Percentiles rank a stretch among this genome's conserved stretches.
Evolutionary conservation across 2,888 invertebrate species (phyloP).

Genomic region (Tetranychus truncatus): DNA sequence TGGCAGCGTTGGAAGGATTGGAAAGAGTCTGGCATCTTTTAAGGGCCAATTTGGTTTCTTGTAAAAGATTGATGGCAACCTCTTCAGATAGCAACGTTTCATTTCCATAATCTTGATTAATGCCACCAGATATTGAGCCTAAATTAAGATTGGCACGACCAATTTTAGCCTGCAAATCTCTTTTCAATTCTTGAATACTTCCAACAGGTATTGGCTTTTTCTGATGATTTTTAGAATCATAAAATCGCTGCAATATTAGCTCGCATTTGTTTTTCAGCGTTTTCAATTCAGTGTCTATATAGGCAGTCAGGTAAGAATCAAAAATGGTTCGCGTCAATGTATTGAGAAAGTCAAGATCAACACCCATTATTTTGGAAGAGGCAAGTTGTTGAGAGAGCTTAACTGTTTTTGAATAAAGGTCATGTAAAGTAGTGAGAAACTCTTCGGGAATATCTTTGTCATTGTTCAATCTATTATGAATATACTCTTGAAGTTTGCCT

Average conservation of each 20-base stretch:
- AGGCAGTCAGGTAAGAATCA: slow-evolving; percentile 49
- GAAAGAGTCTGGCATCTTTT: slow-evolving; percentile 60
- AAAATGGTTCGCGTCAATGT: slow-evolving; percentile 64
- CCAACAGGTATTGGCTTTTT: slow-evolving; percentile 78
- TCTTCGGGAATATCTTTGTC: slow-evolving; percentile 65
- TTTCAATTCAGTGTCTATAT: slow-evolving; percentile 52
- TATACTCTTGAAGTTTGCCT: slow-evolving; percentile 56
- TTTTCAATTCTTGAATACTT: slow-evolving; percentile 71
- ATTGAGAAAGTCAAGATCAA: slow-evolving; percentile 54
- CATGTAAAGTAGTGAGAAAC: slow-evolving; percentile 69
- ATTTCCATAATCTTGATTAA: slow-evolving; percentile 86
- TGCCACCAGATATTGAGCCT: slow-evolving; percentile 44
- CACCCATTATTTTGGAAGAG: slow-evolving; percentile 50
- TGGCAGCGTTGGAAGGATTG: slow-evolving; percentile 47
- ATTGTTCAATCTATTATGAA: slow-evolving; percentile 57
- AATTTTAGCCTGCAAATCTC: slow-evolving; percentile 82
- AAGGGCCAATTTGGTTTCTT: slow-evolving; percentile 73
- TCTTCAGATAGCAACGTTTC: slow-evolving; percentile 92
- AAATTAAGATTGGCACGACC: slow-evolving; percentile 61
- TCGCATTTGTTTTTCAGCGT: slow-evolving; percentile 59
- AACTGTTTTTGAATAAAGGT: slow-evolving; percentile 64
- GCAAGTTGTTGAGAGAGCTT: slow-evolving; percentile 54
- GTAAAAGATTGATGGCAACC: slow-evolving; percentile 70
- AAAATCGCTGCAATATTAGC: slow-evolving; percentile 59
- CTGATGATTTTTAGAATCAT: slow-evolving; percentile 77